Base-by-base conservation (phyloP, 2,888 invertebrate species). In the Ernsta delagoae region DNA sequence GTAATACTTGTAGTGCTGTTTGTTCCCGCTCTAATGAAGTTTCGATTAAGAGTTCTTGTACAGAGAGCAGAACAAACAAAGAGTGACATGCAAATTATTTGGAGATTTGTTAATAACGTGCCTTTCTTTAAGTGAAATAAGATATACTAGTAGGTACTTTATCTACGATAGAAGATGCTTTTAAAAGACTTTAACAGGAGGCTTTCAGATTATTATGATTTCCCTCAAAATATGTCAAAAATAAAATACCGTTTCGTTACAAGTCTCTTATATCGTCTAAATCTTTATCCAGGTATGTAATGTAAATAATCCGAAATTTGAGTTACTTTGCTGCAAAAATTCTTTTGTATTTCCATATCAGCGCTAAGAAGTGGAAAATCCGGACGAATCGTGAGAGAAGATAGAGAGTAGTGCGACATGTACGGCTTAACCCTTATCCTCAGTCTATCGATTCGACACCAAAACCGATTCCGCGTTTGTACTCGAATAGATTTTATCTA, bases 361-460 rank as follows among this genome's bases (percentile, higher is more conserved):
- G 50, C 50, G 16, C 16, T 16, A 50, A 50, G 50, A 50, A 50
- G 50, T 50, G 50, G 7, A 50, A 50, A 50, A 50, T 50, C 50
- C 16, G 50, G 8, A 50, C 16, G 16, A 50, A 16, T 8, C 8
- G 50, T 16, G 16, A 16, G 4, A 16, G 50, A 50, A 50, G 50
- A 16, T 50, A 50, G 16, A 8, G 50, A 7, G 50, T 50, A 50
- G 16, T 16, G 50, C 16, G 50, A 50, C 50, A 50, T 50, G 50
- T 7, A 8, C 16, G 16, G 50, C 50, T 53, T 53, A 53, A 63
- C 39, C 62, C 39, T 24, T 12, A 63, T 53, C 53, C 53, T 66
- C 59, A 66, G 54, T 66, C 48, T 59, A 65, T 53, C 53, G 62
- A 53, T 16, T 41, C 43, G 34, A 41, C 41, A 45, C 12, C 43